Evolutionary conservation across 2,113 vertebrate genomes (phyloP), one percentile per base, ranked within the genome.

Genomic region (Notarius quadriscutis): DNA sequence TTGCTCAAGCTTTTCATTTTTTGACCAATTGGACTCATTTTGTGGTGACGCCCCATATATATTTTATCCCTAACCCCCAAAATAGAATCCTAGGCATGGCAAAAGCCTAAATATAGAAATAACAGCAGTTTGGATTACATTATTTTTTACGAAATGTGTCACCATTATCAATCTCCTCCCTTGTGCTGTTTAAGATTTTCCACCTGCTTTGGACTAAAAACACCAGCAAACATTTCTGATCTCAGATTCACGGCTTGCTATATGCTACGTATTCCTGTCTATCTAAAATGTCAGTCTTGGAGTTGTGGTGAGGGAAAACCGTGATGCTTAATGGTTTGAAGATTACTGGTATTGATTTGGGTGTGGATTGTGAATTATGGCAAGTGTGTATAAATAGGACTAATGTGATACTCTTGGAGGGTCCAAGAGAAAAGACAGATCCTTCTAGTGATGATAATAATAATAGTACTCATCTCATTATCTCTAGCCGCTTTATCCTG

Each of bases 221-320:
- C 96, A 96, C 97, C 97, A 97, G 95, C 95, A 96, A 96, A 96
- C 95, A 94, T 96, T 96, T 95, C 96, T 96, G 95, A 97, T 97
- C 95, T 96, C 94, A 95, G 96, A 96, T 96, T 95, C 95, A 95
- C 94, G 92, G 95, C 95, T 95, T 95, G 95, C 92, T 94, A 96
- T 94, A 95, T 96, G 95, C 96, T 96, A 95, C 15, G 22, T 50
- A 14, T 62, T 90, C 90, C 87, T 62, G 14, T 55, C 72, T 58
- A 17, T 55, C 74, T 84, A 87, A 41, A 87, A 93, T 92, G 87
- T 96, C 95, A 94, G 97, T 96, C 94, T 94, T 96, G 96, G 95
- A 94, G 93, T 94, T 94, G 92, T 93, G 27, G 80, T 78, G 30
- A n/a, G 17, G 48, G 50, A 1, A 79, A 74, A 96, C 96, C 95